Evolutionary conservation across 2,113 vertebrate genomes (phyloP).

Genomic region (Gracilinanus agilis): DNA sequence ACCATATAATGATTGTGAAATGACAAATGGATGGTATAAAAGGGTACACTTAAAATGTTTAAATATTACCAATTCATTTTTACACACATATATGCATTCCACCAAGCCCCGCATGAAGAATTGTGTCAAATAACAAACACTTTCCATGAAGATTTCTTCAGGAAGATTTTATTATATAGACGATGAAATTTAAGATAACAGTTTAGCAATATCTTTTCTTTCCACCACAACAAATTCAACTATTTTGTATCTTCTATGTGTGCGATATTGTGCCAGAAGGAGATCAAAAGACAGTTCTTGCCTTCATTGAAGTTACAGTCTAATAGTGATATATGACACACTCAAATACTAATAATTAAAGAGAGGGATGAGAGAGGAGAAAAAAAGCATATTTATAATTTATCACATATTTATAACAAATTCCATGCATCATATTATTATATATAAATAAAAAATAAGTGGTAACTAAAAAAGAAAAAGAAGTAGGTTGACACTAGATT

Average conservation of each 20-base stretch:
- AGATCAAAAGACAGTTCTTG: neutral
- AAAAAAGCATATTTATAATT: too few relatives aligned
- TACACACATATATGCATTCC: neutral
- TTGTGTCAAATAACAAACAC: neutral
- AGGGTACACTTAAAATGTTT: neutral
- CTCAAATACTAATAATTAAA: neutral
- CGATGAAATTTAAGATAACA: neutral
- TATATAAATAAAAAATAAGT: neutral
- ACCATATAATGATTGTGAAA: neutral
- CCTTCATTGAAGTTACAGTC: neutral
- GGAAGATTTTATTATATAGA: neutral
- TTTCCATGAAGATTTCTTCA: neutral
- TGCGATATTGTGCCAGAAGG: neutral
- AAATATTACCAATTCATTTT: conserved; percentile 1
- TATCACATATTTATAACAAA: too few relatives aligned
- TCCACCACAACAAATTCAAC: neutral
- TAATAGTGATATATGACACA: neutral
- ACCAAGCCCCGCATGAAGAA: neutral
- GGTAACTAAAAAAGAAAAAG: neutral
- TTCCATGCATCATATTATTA: too few relatives aligned
- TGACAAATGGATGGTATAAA: neutral
- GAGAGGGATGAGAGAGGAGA: too few relatives aligned
- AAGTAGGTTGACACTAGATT: neutral
- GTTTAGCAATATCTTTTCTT: neutral
- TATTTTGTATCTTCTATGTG: neutral